phyloP scores from a whole-genome alignment of 2,113 vertebrate genomes.

The Trematomus loennbergii region DNA sequence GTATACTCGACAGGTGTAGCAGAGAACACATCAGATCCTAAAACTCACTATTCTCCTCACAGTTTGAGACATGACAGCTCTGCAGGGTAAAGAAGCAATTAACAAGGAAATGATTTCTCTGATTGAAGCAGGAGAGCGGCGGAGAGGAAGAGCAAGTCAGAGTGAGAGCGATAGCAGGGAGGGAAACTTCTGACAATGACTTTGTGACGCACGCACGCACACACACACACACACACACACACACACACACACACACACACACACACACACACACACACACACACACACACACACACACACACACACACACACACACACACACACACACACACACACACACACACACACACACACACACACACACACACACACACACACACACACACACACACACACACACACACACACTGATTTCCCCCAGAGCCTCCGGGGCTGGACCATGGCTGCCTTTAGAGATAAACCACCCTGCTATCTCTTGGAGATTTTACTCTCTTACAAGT shows the following conservation, averaged over 20 bases:
- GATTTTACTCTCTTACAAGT: constrained; percentile 51
- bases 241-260: constrained; percentile 25
- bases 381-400: too few relatives aligned
- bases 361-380: too few relatives aligned
- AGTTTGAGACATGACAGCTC: constrained; percentile 49
- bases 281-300: constrained; percentile 28
- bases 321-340: constrained; percentile 27
- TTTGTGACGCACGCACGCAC: constrained; percentile 19
- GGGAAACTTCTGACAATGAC: constrained; percentile 41
- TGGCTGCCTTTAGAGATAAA: constrained; percentile 69
- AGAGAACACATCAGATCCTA: constrained; percentile 20
- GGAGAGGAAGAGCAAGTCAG: constrained; percentile 33
- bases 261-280: constrained; percentile 23
- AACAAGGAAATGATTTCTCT: constrained; percentile 67
- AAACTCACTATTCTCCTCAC: constrained; percentile 37
- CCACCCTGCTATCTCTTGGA: constrained; percentile 46
- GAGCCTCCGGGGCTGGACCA: constrained; percentile 49
- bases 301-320: constrained; percentile 25
- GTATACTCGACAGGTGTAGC: constrained; percentile 18
- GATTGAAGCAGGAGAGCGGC: constrained; percentile 61
- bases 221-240: constrained; percentile 23
- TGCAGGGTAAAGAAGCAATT: constrained; percentile 68
- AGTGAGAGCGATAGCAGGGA: constrained; percentile 47
- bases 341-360: constrained; percentile 23
- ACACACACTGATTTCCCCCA: constrained; percentile 44